Base-by-base conservation (phyloP, 2,113 vertebrate species). In the Vidua chalybeata region DNA sequence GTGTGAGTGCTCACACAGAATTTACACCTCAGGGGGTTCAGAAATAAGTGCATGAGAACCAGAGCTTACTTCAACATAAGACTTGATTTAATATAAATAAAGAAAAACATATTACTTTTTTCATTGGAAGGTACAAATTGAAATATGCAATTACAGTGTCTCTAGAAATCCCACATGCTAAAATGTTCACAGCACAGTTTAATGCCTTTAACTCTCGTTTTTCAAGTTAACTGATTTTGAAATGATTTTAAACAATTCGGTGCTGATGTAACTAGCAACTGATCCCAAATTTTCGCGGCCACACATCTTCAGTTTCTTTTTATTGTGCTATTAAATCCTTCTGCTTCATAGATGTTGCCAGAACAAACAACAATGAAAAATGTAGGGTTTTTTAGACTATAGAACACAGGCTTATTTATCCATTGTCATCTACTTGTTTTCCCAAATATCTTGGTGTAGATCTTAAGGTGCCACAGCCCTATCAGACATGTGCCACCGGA, bases 341-440 rank as follows among this genome's bases (percentile, higher is more conserved):
- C 79, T 86, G 48, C 69, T 92, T 51, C 23, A 3, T 89, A 68
- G 49, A 20, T 7, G 5, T 28, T 75, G 86, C 97, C 97, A 97
- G 92, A 93, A 73, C 41, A 96, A 97, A 86, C 87, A 93, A 17
- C 59, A 58, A n/a, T 33, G 37, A 67, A 94, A 76, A 80, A 68
- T 28, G 41, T 49, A 11, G 31, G 11, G 4, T 27, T 90, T 85
- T 91, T 94, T 59, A 74, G 86, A 87, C 68, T 45, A 8, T 17
- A 33, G 45, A 84, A 87, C 71, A 55, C 63, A 76, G 52, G 10
- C 76, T 87, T 41, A 48, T 2, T 0, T 82, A 62, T 56, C 37
- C 30, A 8, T 95, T 84, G 24, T 76, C 89, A 75, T 93, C 77
- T 15, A 6, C 77, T 94, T 94, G n/a, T 84, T 85, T 61, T 62